Percentiles rank a stretch among this genome's conserved stretches.
Evolutionary conservation across 1,140 invertebrate species (phyloP).

Genomic region (Heliconius himera): DNA sequence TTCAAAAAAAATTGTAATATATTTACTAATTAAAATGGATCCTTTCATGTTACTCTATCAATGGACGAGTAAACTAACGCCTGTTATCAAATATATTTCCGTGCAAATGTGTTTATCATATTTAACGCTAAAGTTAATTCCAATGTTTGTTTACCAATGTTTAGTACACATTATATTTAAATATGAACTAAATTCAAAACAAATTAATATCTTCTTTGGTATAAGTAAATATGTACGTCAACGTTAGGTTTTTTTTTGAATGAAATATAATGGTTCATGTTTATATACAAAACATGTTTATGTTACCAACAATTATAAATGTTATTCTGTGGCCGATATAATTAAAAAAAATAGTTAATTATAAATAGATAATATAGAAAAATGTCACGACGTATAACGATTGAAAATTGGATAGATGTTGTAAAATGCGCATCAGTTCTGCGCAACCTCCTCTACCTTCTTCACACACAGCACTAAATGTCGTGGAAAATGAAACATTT

Average conservation of each 20-base stretch:
- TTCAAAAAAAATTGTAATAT: neutral
- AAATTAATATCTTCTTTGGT: neutral
- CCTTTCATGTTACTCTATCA: neutral
- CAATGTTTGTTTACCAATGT: neutral
- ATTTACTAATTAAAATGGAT: neutral
- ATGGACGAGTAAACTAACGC: neutral
- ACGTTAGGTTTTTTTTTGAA: neutral
- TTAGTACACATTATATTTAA: neutral
- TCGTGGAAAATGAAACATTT: neutral
- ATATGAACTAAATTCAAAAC: constrained; percentile 1
- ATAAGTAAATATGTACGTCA: neutral
- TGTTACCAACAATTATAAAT: neutral
- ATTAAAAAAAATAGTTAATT: neutral
- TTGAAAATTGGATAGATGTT: neutral
- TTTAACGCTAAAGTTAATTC: neutral
- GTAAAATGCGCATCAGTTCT: neutral
- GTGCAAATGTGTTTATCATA: constrained; percentile 15
- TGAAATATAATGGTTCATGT: neutral
- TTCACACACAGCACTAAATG: neutral
- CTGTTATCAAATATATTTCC: constrained; percentile 15
- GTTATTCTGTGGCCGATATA: too few species aligned
- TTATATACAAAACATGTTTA: neutral
- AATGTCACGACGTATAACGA: neutral
- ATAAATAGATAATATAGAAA: neutral
- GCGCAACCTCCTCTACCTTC: neutral